These are phyloP conservation scores for Ispidina picta DNA, from an alignment of 2,797 vertebrate genomes.

Conservation along the genomic window DNA sequence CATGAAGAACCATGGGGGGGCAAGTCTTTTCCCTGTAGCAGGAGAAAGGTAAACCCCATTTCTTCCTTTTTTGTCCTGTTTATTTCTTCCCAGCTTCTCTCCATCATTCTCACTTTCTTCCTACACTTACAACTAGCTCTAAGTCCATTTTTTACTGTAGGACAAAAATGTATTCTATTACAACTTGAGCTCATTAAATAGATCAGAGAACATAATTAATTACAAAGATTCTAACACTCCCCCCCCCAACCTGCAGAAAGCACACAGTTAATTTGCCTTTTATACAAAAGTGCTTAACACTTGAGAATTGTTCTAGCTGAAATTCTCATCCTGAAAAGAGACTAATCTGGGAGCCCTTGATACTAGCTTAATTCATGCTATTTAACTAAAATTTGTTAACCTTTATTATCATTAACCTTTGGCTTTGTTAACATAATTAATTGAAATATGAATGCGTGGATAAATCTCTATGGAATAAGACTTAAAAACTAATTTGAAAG, in stretches of 20 bases:
- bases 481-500: background rate
- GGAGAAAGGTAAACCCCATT: background rate
- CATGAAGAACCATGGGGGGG: background rate
- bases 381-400: slow-evolving; percentile 13
- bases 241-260: background rate
- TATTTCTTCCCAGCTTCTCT: background rate
- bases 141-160: background rate
- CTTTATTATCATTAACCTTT: slow-evolving; percentile 7
- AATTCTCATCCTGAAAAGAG: background rate
- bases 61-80: background rate
- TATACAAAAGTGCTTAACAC: background rate
- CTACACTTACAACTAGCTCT: background rate
- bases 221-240: background rate
- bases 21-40: background rate
- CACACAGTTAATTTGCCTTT: background rate
- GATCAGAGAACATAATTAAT: background rate
- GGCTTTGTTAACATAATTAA: slow-evolving; percentile 24
- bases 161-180: background rate
- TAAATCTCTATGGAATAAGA: background rate
- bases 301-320: background rate
- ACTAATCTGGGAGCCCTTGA: background rate
- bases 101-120: background rate
- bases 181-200: background rate
- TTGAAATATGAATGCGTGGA: background rate
- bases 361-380: background rate